phyloP scores from a whole-genome alignment of 2,797 vertebrate species.

The Odontamblyopus rebecca region DNA sequence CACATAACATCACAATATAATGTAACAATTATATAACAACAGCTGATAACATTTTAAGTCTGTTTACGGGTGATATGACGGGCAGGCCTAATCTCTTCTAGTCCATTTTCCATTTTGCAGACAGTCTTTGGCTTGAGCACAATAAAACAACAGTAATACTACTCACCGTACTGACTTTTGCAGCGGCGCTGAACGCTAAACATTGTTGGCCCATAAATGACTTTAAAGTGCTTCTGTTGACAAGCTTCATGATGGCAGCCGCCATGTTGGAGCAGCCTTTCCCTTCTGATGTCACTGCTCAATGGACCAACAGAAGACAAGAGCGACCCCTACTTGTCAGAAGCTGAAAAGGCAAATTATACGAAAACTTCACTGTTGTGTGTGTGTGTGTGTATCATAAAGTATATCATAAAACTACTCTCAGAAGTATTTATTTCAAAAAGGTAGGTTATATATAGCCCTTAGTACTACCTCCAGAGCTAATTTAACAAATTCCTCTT shows the following conservation, averaged over 20 bases:
- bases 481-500: not conserved
- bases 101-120: not conserved
- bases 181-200: constrained; percentile 52
- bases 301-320: not conserved
- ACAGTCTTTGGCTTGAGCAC: not conserved
- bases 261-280: constrained; percentile 67
- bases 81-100: too few relatives aligned
- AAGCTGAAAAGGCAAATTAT: not conserved
- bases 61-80: not conserved
- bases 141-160: not conserved
- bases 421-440: too few relatives aligned
- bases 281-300: constrained; percentile 21
- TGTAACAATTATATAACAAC: too few relatives aligned
- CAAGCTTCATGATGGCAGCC: constrained; percentile 55
- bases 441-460: too few relatives aligned
- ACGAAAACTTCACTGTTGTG: too few relatives aligned
- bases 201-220: constrained; percentile 55
- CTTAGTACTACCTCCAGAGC: not conserved
- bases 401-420: too few relatives aligned
- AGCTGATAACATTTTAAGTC: not conserved
- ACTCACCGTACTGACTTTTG: constrained; percentile 59
- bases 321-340: constrained; percentile 44
- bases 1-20: constrained; percentile 11
- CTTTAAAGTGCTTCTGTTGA: constrained; percentile 52
- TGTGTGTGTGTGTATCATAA: too few relatives aligned